Conservation (phyloP, 2,113 vertebrate genomes). For the Clarias batrachus region DNA sequence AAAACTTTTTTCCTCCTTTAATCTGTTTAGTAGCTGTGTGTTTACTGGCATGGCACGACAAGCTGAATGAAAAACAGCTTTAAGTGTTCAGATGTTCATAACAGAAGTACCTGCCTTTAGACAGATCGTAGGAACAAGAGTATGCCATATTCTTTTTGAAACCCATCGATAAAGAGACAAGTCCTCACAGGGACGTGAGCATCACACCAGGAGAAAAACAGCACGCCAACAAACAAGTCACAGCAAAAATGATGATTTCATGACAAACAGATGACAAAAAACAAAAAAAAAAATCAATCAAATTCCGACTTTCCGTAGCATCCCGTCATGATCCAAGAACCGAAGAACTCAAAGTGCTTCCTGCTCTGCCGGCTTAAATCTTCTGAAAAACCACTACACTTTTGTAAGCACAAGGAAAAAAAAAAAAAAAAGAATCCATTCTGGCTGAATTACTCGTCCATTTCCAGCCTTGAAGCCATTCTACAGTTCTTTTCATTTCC, state of each 20-base stretch:
- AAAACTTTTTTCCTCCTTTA: not conserved
- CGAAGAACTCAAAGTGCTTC: not conserved
- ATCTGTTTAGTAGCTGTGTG: not conserved
- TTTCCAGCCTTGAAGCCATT: constrained; percentile 18
- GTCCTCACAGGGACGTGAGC: not conserved
- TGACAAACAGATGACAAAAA: not conserved
- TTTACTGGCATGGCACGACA: not conserved
- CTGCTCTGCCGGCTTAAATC: too few relatives aligned
- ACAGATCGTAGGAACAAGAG: not conserved
- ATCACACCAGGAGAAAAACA: not conserved
- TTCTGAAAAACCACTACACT: not conserved
- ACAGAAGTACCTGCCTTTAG: not conserved
- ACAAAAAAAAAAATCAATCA: too few relatives aligned
- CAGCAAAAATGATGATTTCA: not conserved
- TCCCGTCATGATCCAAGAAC: not conserved
- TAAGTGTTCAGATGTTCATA: not conserved
- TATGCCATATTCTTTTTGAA: not conserved
- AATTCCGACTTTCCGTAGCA: not conserved
- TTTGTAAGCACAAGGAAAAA: not conserved
- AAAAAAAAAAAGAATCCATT: not conserved
- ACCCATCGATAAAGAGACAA: not conserved
- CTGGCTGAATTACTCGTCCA: not conserved
- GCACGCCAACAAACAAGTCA: not conserved
- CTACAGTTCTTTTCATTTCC: not conserved
- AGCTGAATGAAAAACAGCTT: not conserved